Evolutionary conservation across 1,140 invertebrate genomes (phyloP).

Genomic region (Sycophaga agraensis): DNA sequence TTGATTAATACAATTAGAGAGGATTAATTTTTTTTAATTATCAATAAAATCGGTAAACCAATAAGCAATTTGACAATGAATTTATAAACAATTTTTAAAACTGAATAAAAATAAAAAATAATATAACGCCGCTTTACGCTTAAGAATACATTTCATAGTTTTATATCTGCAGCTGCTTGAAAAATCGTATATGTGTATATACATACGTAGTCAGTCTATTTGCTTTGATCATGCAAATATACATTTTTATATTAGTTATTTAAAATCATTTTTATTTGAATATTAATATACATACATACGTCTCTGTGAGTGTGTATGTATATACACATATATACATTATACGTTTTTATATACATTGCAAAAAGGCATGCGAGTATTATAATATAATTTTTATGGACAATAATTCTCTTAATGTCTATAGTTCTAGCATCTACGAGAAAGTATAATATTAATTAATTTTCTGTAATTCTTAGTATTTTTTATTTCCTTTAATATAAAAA

Average conservation of each 20-base stretch:
- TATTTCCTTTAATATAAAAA: too few relatives aligned
- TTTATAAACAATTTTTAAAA: not conserved
- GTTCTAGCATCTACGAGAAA: too few relatives aligned
- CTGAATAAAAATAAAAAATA: slow-evolving; percentile 2
- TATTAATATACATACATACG: not conserved
- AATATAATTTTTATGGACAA: too few relatives aligned
- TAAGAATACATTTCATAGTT: slow-evolving; percentile 14
- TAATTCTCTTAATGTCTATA: too few relatives aligned
- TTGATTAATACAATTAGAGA: not conserved
- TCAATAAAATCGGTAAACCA: too few relatives aligned
- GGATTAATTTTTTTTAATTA: too few relatives aligned
- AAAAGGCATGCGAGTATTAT: too few relatives aligned
- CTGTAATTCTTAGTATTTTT: too few relatives aligned
- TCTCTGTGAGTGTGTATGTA: not conserved
- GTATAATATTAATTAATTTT: too few relatives aligned
- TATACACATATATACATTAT: not conserved
- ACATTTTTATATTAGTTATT: slow-evolving; percentile 13
- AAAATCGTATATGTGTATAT: slow-evolving; percentile 23
- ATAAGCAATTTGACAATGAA: not conserved
- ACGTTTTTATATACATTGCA: too few relatives aligned
- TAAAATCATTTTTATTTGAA: too few relatives aligned
- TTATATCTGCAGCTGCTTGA: slow-evolving; percentile 24
- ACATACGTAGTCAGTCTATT: slow-evolving; percentile 16
- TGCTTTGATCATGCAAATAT: slow-evolving; percentile 25
- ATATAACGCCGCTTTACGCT: slow-evolving; percentile 11